Base-by-base conservation (phyloP, 2,888 invertebrate genomes). In the Isoperla grammatica region DNA sequence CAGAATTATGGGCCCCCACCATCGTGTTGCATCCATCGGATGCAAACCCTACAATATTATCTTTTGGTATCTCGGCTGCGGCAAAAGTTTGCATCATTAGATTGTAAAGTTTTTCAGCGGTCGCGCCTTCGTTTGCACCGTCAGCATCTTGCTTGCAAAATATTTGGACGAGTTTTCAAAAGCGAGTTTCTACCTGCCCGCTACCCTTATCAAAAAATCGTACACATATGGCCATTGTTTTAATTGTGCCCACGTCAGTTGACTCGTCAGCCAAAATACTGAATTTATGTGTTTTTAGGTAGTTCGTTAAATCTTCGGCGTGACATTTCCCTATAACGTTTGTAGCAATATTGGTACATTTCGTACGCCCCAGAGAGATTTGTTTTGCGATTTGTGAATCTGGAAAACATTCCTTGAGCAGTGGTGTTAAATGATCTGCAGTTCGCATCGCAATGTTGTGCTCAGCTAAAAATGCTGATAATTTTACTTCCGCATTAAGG, bases 1-100 rank as follows among this genome's bases (percentile, higher is more conserved):
- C 70, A 1, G 69, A 70, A 60, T 71, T 69, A 3, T 64, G 54
- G 5, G 20, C n/a, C 1, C 70, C 70, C 65, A 70, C 67, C 67
- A 66, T 68, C 1, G 62, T 63, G 49, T 56, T 64, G 45, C 66
- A 66, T 0, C 71, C 71, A 57, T 71, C 70, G 5, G 70, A 68
- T 1, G 63, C 70, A 65, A 73, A 72, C 5, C 71, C 72, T n/a
- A 73, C 65, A 20, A 72, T 62, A 43, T 72, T 71, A 56, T 65
- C 48, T 43, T 67, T 45, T 19, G 69, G 69, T 23, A 70, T 69
- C 15, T 64, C 57, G 13, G 56, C 37, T 49, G 29, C 39, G 20
- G 15, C 19, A 19, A 54, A 54, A 35, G 37, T 37, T 29, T 54
- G 17, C 13, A 57, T 53, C 35, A 57, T 23, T 20, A 57, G 20